Evolutionary conservation across 2,797 vertebrate species (phyloP).

Genomic region (Bovichtus diacanthus): DNA sequence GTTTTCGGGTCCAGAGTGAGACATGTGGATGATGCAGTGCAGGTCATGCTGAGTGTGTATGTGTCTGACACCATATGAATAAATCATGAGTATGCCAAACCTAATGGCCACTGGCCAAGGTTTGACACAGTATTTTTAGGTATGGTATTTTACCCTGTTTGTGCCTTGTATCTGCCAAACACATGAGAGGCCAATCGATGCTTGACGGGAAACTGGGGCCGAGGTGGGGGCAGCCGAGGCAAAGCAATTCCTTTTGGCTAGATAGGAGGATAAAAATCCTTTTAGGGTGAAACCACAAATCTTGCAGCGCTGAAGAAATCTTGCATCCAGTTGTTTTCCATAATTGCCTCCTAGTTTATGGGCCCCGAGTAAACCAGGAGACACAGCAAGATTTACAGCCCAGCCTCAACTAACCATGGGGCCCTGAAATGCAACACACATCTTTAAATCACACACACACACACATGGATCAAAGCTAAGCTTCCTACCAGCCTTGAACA

Average conservation of each 20-base stretch:
- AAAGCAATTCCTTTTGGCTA: conserved; percentile 48
- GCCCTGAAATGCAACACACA: conserved; percentile 59
- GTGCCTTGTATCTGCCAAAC: conserved; percentile 42
- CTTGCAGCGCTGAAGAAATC: conserved; percentile 67
- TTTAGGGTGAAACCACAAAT: conserved; percentile 77
- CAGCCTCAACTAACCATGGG: conserved; percentile 48
- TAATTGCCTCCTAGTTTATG: conserved; percentile 78
- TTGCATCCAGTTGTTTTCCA: conserved; percentile 79
- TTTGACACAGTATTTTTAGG: conserved; percentile 65
- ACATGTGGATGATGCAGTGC: conserved; percentile 33
- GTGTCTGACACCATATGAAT: conserved; percentile 66
- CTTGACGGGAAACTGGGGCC: conserved; percentile 51
- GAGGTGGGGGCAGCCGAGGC: conserved; percentile 26
- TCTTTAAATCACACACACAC: conserved; percentile 51
- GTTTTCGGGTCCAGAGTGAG: conserved; percentile 12
- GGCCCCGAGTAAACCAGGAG: conserved; percentile 55
- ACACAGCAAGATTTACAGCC: conserved; percentile 69
- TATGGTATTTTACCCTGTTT: conserved; percentile 41
- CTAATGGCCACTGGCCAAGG: conserved; percentile 57
- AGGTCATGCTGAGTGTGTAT: conserved; percentile 39
- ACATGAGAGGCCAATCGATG: conserved; percentile 61
- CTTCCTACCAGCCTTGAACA: conserved; percentile 48
- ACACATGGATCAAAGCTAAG: conserved; percentile 58
- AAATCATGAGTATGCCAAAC: conserved; percentile 67
- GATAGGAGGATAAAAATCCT: conserved; percentile 52